Percentiles rank a stretch among this genome's conserved stretches.
Evolutionary conservation across 2,113 vertebrate species (phyloP).

Genomic region (Psilopsiagon aymara): DNA sequence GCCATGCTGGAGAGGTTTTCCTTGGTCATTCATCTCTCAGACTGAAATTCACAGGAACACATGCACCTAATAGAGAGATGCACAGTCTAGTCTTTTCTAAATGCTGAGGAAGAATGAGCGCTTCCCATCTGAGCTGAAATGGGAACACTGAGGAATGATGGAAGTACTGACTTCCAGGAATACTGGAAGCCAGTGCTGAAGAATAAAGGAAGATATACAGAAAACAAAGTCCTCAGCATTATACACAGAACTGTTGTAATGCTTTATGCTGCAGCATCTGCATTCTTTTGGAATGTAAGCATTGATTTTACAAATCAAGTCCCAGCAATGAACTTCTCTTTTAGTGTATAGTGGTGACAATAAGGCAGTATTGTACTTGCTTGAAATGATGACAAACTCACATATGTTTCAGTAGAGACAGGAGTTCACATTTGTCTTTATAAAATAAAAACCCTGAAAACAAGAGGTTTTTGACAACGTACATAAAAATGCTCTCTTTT

Average conservation of each 20-base stretch:
- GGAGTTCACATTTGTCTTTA: neutral
- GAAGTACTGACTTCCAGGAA: neutral
- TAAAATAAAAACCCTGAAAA: neutral
- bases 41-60: neutral
- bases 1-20: neutral
- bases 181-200: neutral
- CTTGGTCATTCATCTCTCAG: neutral
- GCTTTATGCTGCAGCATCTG: neutral
- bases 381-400: neutral
- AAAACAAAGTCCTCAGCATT: fast-evolving
- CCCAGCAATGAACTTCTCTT: neutral
- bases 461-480: neutral
- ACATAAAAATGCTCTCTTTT: neutral
- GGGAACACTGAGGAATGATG: neutral
- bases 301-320: neutral
- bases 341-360: neutral
- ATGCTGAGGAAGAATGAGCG: neutral
- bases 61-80: neutral
- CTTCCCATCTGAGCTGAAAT: neutral
- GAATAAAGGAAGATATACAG: neutral
- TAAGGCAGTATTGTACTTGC: neutral
- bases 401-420: neutral
- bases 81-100: neutral
- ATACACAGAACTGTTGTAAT: neutral
- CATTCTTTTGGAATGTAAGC: neutral